A percentile compares a stretch with the other conserved stretches of the same genome.
Evolutionary conservation across 2,113 vertebrate genomes (phyloP).

Genomic region (Calypte anna): DNA sequence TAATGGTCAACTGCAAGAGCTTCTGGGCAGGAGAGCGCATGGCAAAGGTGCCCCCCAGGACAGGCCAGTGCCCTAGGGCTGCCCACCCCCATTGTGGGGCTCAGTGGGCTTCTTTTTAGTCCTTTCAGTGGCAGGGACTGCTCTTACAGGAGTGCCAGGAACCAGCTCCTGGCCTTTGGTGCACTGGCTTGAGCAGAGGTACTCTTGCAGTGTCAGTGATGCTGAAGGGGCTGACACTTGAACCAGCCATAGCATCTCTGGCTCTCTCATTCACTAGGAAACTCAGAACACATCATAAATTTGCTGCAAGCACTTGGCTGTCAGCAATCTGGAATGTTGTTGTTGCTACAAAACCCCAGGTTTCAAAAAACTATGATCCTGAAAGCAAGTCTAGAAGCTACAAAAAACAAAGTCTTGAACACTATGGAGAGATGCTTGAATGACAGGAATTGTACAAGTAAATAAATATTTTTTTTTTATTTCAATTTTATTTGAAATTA

Average conservation of each 20-base stretch:
- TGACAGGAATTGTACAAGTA: not conserved
- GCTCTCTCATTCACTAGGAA: not conserved
- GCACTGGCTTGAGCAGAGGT: not conserved
- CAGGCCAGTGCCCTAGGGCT: not conserved
- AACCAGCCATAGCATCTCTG: not conserved
- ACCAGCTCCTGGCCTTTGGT: not conserved
- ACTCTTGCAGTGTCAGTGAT: not conserved
- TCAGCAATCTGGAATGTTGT: not conserved
- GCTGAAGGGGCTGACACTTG: not conserved
- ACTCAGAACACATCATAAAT: not conserved
- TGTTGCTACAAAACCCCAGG: not conserved
- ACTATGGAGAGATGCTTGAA: not conserved
- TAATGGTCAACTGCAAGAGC: not conserved
- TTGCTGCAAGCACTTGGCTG: not conserved
- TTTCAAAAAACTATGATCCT: not conserved
- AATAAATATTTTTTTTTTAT: not conserved
- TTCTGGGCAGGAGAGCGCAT: not conserved
- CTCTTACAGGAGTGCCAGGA: not conserved
- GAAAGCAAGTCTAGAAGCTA: not conserved
- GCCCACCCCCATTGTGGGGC: not conserved
- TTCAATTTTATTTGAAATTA: too few relatives aligned
- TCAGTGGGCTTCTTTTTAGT: not conserved
- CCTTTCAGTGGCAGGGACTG: not conserved
- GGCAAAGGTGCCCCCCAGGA: not conserved
- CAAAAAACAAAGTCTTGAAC: not conserved